These are phyloP conservation scores for Okamejei kenojei DNA, from an alignment of 2,797 vertebrate genomes.

Conservation along the genomic window DNA sequence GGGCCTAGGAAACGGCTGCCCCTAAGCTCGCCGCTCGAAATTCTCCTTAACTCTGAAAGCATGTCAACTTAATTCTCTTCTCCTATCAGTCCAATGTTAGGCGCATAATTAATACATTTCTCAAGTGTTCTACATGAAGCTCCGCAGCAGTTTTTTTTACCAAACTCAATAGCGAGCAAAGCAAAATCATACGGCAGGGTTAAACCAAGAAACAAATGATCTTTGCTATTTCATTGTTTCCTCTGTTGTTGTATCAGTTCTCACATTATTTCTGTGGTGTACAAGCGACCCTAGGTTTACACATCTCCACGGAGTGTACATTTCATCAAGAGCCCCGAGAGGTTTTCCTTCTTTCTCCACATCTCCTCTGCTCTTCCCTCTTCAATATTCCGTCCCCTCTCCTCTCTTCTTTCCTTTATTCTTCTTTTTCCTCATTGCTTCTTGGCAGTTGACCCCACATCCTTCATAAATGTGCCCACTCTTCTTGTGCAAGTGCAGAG, in stretches of 20 bases:
- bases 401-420: too few relatives aligned
- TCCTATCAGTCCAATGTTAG: slow-evolving; percentile 37
- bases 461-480: background rate
- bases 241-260: slow-evolving; percentile 15
- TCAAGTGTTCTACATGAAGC: slow-evolving; percentile 34
- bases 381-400: too few relatives aligned
- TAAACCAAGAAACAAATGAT: slow-evolving; percentile 31
- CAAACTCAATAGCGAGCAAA: slow-evolving; percentile 19
- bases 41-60: slow-evolving; percentile 79
- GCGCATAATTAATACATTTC: slow-evolving; percentile 37
- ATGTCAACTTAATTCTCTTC: slow-evolving; percentile 77
- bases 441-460: background rate
- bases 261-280: slow-evolving; percentile 12
- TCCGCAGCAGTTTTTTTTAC: slow-evolving; percentile 17
- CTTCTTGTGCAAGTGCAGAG: background rate
- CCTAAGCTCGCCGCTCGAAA: slow-evolving; percentile 83
- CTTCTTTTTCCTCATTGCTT: background rate
- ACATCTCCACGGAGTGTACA: background rate
- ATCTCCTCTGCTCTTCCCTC: background rate
- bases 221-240: slow-evolving; percentile 26
- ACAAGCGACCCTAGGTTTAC: background rate
- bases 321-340: background rate
- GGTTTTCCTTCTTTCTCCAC: background rate
- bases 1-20: slow-evolving; percentile 63
- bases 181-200: slow-evolving; percentile 34